phyloP scores from a whole-genome alignment of 2,113 vertebrate species.

The Phoenicopterus ruber region DNA sequence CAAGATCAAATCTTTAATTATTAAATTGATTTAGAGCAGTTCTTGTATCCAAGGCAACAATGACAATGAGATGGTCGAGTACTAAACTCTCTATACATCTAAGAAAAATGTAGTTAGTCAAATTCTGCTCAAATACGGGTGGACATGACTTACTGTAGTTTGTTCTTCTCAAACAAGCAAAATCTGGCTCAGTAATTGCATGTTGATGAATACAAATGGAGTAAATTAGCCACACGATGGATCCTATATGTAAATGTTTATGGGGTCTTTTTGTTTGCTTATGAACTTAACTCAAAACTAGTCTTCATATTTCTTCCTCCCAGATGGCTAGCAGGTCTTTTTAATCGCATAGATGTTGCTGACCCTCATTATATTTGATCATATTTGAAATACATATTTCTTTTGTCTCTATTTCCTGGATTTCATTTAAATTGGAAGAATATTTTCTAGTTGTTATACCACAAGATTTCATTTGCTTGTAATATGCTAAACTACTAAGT shows the following conservation, averaged over 20 bases:
- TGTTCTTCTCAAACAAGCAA: not conserved
- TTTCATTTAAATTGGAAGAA: not conserved
- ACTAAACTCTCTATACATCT: not conserved
- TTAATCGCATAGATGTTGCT: not conserved
- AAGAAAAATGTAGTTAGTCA: not conserved
- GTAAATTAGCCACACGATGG: not conserved
- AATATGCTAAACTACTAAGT: not conserved
- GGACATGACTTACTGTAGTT: not conserved
- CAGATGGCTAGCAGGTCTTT: not conserved
- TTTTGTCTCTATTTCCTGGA: not conserved
- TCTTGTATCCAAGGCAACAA: constrained; percentile 35
- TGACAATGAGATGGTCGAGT: not conserved
- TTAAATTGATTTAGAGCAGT: not conserved
- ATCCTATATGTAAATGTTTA: not conserved
- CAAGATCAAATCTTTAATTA: constrained; percentile 3
- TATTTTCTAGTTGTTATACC: not conserved
- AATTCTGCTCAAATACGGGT: not conserved
- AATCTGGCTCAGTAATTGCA: not conserved
- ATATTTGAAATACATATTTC: not conserved
- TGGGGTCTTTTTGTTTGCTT: not conserved
- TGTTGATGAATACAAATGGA: not conserved
- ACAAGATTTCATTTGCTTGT: not conserved
- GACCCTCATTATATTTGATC: not conserved
- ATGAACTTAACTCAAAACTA: not conserved
- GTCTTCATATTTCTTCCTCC: not conserved